Base-by-base conservation (phyloP, 2,113 vertebrate genomes). In the Talpa occidentalis region DNA sequence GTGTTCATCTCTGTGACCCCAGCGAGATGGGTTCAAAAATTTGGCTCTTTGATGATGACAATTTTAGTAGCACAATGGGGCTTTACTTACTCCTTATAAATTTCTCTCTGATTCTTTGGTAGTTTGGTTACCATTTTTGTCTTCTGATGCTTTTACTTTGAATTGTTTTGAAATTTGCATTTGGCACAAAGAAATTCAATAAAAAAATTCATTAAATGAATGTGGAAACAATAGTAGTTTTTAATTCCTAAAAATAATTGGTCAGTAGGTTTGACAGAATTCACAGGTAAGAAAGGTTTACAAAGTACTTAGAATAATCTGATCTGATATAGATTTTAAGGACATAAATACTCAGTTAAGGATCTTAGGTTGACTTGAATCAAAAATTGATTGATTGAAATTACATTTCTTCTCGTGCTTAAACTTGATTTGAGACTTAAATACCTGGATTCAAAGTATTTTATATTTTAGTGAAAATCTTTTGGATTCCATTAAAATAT, bases 391-490 rank as follows among this genome's bases (percentile, higher is more conserved):
- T 91, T 97, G n/a, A n/a, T n/a, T n/a, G n/a, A n/a, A n/a, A n/a
- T n/a, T 91, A 82, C 64, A 42, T 95, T 91, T 91, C 60, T 79
- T 79, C 66, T 30, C 72, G 47, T 59, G 26, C 84, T 88, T 72
- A 88, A 88, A 44, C 72, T 91, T 91, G 69, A 11, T 54, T 93
- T 91, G 76, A 95, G 95, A 84, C 79, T 95, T 93, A 96, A 97
- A 84, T 64, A 84, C 47, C 73, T 88, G 60, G 40, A 59, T 87
- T 95, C 85, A 90, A 94, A 94, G 87, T 94, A 88, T 93, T 95
- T 91, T 26, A 91, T 89, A 59, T 93, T 95, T 96, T 90, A 90
- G 90, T 2, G 22, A 54, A 96, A 97, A 97, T 94, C 85, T 88
- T 88, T 82, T 4, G 15, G 94, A 95, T 94, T 95, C 66, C 88